A percentile compares a stretch with the other conserved stretches of the same genome.
Evolutionary conservation across 2,797 vertebrate genomes (phyloP).

Genomic region (Pangasius sanitwongsei): DNA sequence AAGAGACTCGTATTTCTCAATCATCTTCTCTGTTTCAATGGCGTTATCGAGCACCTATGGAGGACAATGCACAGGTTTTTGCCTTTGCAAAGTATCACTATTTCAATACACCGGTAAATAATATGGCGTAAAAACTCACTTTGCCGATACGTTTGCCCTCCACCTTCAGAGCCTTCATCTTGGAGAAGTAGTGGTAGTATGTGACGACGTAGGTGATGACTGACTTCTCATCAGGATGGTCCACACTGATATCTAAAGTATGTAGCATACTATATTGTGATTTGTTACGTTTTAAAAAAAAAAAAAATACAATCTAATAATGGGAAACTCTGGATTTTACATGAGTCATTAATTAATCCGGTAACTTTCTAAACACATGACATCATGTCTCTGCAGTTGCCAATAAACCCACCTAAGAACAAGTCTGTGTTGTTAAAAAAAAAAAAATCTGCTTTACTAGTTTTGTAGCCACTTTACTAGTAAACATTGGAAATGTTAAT

Average conservation of each 20-base stretch:
- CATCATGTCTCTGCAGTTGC: not conserved
- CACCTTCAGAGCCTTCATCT: slow-evolving; percentile 98
- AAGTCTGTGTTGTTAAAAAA: not conserved
- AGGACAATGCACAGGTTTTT: not conserved
- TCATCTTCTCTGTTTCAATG: slow-evolving; percentile 97
- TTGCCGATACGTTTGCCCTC: slow-evolving; percentile 97
- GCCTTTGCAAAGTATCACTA: too few relatives aligned
- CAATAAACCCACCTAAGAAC: not conserved
- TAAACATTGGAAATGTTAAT: not conserved
- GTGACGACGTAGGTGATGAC: slow-evolving; percentile 98
- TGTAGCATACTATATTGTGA: not conserved
- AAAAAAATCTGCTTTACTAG: not conserved
- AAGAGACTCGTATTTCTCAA: slow-evolving; percentile 95
- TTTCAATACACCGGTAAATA: not conserved
- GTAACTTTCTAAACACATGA: not conserved
- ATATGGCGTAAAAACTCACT: slow-evolving; percentile 70
- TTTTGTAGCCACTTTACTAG: not conserved
- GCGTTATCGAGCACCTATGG: slow-evolving; percentile 90
- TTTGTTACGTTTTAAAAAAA: not conserved
- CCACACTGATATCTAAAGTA: slow-evolving; percentile 91
- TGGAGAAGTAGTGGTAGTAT: slow-evolving; percentile 98
- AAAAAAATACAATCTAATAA: too few relatives aligned
- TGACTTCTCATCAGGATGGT: slow-evolving; percentile 98
- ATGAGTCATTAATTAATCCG: not conserved
- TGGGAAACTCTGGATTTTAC: not conserved